These are phyloP conservation scores for Mamestra configurata DNA, from an alignment of 1,140 invertebrate genomes.

Conservation along the genomic window DNA sequence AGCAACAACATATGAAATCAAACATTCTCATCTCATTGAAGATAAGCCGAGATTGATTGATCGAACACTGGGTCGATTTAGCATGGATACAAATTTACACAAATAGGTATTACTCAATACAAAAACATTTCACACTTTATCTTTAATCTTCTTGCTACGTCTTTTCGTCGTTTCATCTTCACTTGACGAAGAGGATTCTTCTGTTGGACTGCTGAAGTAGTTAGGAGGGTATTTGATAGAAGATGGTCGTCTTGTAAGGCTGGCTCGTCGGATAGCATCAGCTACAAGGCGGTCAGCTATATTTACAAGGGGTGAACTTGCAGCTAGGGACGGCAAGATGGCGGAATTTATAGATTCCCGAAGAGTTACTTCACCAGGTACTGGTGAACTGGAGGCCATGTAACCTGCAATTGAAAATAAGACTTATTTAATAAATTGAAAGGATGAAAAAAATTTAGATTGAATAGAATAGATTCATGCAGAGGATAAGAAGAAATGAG, in stretches of 20 bases:
- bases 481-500: background rate
- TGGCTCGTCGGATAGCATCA: slow-evolving; percentile 79
- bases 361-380: slow-evolving; percentile 61
- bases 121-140: slow-evolving; percentile 36
- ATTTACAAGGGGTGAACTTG: slow-evolving; percentile 64
- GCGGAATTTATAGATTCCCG: slow-evolving; percentile 50
- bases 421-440: slow-evolving; percentile 1
- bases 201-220: slow-evolving; percentile 73
- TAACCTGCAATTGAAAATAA: slow-evolving; percentile 68
- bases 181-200: slow-evolving; percentile 74
- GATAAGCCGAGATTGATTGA: slow-evolving; percentile 27
- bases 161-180: slow-evolving; percentile 71
- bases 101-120: background rate
- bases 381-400: slow-evolving; percentile 57
- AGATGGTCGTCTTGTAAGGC: slow-evolving; percentile 74
- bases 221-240: slow-evolving; percentile 78
- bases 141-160: slow-evolving; percentile 53
- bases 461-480: background rate
- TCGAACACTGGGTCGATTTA: slow-evolving; percentile 18
- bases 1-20: background rate
- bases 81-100: background rate
- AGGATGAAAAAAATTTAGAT: too few relatives aligned
- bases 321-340: slow-evolving; percentile 27
- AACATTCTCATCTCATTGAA: slow-evolving; percentile 14
- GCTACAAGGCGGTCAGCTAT: slow-evolving; percentile 76